Evolutionary conservation across 2,113 vertebrate genomes (phyloP).

Genomic region (Chiloscyllium plagiosum): DNA sequence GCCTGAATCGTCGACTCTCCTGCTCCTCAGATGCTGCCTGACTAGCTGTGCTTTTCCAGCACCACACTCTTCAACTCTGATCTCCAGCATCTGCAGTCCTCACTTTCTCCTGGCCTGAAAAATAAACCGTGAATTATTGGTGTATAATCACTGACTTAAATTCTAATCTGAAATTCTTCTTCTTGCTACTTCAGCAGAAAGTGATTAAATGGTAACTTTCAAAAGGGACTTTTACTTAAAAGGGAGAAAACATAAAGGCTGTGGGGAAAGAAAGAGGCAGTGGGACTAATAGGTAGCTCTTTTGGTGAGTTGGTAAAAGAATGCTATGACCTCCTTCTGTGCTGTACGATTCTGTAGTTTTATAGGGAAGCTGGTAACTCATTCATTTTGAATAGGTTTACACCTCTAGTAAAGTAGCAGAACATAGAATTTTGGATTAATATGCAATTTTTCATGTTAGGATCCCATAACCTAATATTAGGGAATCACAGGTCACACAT

Average conservation of each 20-base stretch:
- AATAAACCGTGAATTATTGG: neutral
- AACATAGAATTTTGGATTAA: neutral
- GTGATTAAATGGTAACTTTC: neutral
- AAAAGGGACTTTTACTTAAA: neutral
- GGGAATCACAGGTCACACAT: neutral
- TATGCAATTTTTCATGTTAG: neutral
- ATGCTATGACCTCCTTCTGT: no score
- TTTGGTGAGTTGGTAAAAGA: no score
- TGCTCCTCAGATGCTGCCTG: no score
- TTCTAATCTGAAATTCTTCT: neutral
- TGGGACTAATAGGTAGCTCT: neutral
- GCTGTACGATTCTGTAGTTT: neutral
- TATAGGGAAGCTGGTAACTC: neutral
- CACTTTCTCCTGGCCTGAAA: neutral
- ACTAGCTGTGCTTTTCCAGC: no score
- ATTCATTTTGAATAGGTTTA: neutral
- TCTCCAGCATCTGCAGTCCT: no score
- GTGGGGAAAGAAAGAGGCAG: neutral
- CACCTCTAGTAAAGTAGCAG: neutral
- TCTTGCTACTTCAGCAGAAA: neutral
- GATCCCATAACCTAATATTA: neutral
- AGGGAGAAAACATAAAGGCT: neutral
- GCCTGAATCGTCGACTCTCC: no score
- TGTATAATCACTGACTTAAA: neutral
- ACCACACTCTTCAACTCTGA: no score